phyloP scores from a whole-genome alignment of 2,113 vertebrate genomes.

The Colaptes auratus region DNA sequence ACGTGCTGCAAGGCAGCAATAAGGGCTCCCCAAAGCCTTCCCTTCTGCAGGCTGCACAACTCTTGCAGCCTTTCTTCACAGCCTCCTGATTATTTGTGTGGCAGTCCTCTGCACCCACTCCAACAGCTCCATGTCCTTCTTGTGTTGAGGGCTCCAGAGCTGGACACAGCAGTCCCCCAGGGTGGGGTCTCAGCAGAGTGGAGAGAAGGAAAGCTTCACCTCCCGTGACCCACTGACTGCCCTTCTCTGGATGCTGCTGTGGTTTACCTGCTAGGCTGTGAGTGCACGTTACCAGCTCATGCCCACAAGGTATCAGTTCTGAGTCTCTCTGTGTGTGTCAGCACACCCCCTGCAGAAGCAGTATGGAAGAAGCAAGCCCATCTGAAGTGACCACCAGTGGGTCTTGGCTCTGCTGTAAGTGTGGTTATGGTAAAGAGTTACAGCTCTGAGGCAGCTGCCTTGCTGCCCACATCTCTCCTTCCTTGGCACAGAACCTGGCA shows the following conservation, averaged over 20 bases:
- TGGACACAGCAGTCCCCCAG: not conserved
- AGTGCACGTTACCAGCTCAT: not conserved
- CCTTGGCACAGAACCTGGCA: not conserved
- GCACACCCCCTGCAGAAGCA: not conserved
- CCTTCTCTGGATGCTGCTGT: not conserved
- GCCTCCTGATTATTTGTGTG: not conserved
- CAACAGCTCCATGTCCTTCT: not conserved
- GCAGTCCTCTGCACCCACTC: not conserved
- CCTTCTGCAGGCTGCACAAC: not conserved
- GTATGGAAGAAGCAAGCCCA: not conserved
- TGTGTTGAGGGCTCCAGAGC: not conserved
- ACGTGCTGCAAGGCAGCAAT: not conserved
- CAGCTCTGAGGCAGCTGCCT: not conserved
- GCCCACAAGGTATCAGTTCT: not conserved
- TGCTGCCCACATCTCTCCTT: not conserved
- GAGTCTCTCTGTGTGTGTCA: not conserved
- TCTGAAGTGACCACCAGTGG: not conserved
- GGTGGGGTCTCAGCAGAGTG: not conserved
- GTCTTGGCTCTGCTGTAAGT: not conserved
- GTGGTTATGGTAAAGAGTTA: not conserved
- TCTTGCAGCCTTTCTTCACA: not conserved
- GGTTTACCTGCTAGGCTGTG: not conserved
- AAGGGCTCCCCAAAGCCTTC: not conserved
- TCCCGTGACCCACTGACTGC: not conserved
- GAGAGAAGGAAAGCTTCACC: not conserved